Percentiles rank a stretch among this genome's conserved stretches.
These are phyloP conservation scores for Dyspetes luteomarginatus DNA, from an alignment of 2,888 invertebrate genomes.

Conservation along the genomic window DNA sequence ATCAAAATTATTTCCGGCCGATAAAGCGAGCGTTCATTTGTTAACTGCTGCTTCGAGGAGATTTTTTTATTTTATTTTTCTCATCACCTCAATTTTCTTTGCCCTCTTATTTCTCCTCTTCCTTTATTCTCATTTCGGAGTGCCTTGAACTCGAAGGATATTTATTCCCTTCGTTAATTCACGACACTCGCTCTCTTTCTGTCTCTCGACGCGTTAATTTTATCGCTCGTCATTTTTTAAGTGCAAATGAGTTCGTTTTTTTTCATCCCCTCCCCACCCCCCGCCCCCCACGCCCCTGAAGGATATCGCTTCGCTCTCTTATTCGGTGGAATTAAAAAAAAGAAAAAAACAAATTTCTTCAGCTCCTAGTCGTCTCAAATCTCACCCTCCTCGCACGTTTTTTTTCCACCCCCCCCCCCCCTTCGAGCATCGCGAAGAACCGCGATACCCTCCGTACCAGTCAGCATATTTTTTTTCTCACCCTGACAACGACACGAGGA, in stretches of 20 bases:
- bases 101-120: slow-evolving; percentile 31
- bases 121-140: slow-evolving; percentile 43
- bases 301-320: slow-evolving; percentile 45
- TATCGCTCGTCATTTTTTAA: slow-evolving; percentile 83
- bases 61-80: slow-evolving; percentile 66
- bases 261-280: slow-evolving; percentile 36
- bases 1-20: slow-evolving; percentile 82
- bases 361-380: slow-evolving; percentile 14
- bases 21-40: slow-evolving; percentile 82
- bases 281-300: slow-evolving; percentile 51
- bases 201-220: slow-evolving; percentile 79
- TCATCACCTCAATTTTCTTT: slow-evolving; percentile 61
- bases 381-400: slow-evolving; percentile 32
- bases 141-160: slow-evolving; percentile 44
- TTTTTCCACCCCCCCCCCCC: slow-evolving; percentile 24
- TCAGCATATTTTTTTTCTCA: slow-evolving; percentile 64
- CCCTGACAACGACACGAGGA: slow-evolving; percentile 20
- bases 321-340: slow-evolving; percentile 46
- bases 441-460: slow-evolving; percentile 58
- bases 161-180: slow-evolving; percentile 66
- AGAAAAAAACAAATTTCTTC: slow-evolving; percentile 1
- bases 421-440: slow-evolving; percentile 18
- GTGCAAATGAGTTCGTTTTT: slow-evolving; percentile 81
- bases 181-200: slow-evolving; percentile 69
- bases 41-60: slow-evolving; percentile 76